phyloP scores from a whole-genome alignment of 2,113 vertebrate genomes.

The Xiphophorus maculatus region DNA sequence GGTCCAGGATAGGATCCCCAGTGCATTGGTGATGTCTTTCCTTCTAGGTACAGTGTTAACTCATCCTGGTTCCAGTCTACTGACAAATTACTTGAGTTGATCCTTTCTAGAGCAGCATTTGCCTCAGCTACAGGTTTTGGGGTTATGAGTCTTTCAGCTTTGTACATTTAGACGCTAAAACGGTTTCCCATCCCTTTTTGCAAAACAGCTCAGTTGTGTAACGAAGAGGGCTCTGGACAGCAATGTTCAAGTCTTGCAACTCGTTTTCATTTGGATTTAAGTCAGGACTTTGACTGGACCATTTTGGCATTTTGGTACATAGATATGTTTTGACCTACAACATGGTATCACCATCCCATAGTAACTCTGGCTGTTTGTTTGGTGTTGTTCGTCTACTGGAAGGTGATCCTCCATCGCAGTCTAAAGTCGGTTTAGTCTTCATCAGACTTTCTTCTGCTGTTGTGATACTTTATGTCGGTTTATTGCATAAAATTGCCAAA shows the following conservation, averaged over 20 bases:
- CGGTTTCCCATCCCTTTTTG: neutral
- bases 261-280: neutral
- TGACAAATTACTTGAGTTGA: no score
- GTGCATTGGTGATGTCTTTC: no score
- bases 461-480: neutral
- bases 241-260: neutral
- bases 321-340: neutral
- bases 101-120: no score
- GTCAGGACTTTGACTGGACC: neutral
- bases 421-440: neutral
- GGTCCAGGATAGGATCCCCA: no score
- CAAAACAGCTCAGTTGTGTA: neutral
- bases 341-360: no score
- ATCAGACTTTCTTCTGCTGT: neutral
- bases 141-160: neutral
- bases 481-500: neutral
- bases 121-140: neutral
- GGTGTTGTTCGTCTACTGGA: neutral
- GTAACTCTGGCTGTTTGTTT: neutral
- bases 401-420: neutral
- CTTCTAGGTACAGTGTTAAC: no score
- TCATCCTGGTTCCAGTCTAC: no score
- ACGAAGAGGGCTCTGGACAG: no score
- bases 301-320: no score
- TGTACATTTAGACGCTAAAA: neutral